Evolutionary conservation across 2,797 vertebrate species (phyloP), one percentile per base, ranked within the genome.

Genomic region (Acanthornis magna): DNA sequence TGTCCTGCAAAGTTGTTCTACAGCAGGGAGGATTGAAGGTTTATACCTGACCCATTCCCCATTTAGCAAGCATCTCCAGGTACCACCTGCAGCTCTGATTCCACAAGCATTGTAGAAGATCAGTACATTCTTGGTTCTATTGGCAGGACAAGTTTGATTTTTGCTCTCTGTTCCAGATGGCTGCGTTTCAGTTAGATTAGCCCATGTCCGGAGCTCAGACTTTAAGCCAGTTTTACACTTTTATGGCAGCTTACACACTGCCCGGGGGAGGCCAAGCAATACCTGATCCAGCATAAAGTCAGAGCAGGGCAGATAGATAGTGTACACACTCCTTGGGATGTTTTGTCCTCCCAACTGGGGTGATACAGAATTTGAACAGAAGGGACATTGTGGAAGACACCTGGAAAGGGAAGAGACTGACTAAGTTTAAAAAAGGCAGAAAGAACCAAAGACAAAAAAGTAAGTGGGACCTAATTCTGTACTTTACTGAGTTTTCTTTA

Each of bases 101-200:
- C 63, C 63, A 61, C 42, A 65, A 22, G 58, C 68, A 32, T 14
- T 57, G 18, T 68, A 76, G 45, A 61, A 76, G 42, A 68, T 72
- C 76, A 75, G 40, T 27, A 22, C 47, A 73, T 34, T 67, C 75
- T 50, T 13, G 3, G 62, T 58, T 88, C 83, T 83, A 76, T 76
- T 66, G 73, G 84, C 86, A 93, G 55, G 89, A 54, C 65, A 70
- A 60, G 72, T 90, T 63, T 53, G 68, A 91, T 91, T 82, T 71
- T 83, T 83, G 38, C 72, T 57, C 66, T 70, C 36, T 65, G 75
- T 75, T 76, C 40, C 63, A 48, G 86, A 40, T 34, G 83, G 47
- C 54, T 90, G 84, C 25, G 2, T 73, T 83, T 68, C 79, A 83
- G 32, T 9, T 76, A 73, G 73, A 88, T 90, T 76, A 83, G 32